Base-by-base conservation (phyloP, 2,888 invertebrate species). In the Nasonovia ribisnigri region DNA sequence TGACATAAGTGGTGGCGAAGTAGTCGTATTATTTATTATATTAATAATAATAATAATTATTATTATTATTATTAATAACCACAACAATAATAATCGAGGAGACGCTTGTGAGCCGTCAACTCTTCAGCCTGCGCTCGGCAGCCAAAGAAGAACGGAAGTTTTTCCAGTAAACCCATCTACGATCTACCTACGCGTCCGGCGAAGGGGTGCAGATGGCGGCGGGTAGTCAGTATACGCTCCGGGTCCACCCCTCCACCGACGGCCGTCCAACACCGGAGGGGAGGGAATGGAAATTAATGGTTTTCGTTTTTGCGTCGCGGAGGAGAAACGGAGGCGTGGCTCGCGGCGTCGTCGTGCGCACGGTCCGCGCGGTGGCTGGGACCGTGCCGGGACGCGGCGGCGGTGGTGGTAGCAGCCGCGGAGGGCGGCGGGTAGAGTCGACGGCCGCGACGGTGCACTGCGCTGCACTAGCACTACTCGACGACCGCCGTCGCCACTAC, bases 311-410 rank as follows among this genome's bases (percentile, higher is more conserved):
- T 60, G 89, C 60, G 60, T 16, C 20, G 29, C 26, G n/a, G 46
- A 67, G n/a, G 60, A 90, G 67, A 90, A 90, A 67, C 67, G 90
- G 90, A 90, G 90, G 90, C 90, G 90, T 90, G 90, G 90, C 48
- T 51, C 57, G 3, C 57, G 46, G 43, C 26, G 43, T 60, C 87
- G 46, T 13, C 46, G 57, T 26, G 77, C 54, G 86, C 84, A 51
- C 86, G 36, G 6, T 51, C 54, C 84, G 91, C 46, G 51, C 93
- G 54, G 84, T 43, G 84, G 84, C 84, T 86, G 54, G 90, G 90
- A 86, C 93, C 90, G 51, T 5, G 42, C 89, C 29, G 36, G 42
- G 26, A 51, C 51, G 51, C 67, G 84, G 54, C 84, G 84, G 51
- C 11, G 60, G 77, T 2, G 36, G 42, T 67, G 51, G 48, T 42